Conservation (phyloP, 2,888 invertebrate species). For the Zaprionus lineosus region DNA sequence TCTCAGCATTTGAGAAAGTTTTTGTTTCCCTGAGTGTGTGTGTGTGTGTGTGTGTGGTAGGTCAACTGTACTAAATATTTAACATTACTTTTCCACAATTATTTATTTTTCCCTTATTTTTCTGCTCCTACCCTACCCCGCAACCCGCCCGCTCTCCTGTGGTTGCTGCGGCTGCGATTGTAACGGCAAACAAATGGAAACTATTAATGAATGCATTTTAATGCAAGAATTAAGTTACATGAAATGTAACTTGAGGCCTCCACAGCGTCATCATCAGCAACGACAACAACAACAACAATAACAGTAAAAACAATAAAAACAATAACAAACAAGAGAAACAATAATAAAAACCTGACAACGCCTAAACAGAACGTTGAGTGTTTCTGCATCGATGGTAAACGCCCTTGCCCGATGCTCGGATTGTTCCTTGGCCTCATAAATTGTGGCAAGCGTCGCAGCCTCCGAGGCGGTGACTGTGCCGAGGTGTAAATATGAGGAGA, state of each 20-base stretch:
- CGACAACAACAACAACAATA: conserved; percentile 1
- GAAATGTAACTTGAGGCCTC: conserved; percentile 64
- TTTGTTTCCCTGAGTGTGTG: conserved; percentile 18
- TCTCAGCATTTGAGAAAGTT: conserved; percentile 56
- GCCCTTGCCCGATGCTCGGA: conserved; percentile 56
- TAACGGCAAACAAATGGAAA: conserved; percentile 33
- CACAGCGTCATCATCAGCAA: conserved; percentile 44
- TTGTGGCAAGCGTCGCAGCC: conserved; percentile 19
- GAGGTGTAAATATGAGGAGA: conserved; percentile 69
- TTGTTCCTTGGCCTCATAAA: conserved; percentile 71
- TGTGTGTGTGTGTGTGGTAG: conserved; percentile 46
- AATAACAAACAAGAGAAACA: background rate
- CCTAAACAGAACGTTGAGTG: conserved; percentile 55
- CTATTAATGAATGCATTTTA: conserved; percentile 78
- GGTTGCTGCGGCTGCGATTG: conserved; percentile 16
- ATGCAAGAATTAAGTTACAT: conserved; percentile 80
- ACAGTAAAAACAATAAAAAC: conserved; percentile 3
- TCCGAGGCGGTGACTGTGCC: conserved; percentile 24
- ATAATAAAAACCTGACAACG: conserved; percentile 30
- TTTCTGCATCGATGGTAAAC: conserved; percentile 74
- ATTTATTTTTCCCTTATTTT: conserved; percentile 24
- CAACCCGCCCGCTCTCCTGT: too few relatives aligned
- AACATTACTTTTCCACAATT: conserved; percentile 32
- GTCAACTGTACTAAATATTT: conserved; percentile 63
- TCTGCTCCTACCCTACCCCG: too few relatives aligned